phyloP scores from a whole-genome alignment of 2,113 vertebrate species.

The Phaetusa simplex region DNA sequence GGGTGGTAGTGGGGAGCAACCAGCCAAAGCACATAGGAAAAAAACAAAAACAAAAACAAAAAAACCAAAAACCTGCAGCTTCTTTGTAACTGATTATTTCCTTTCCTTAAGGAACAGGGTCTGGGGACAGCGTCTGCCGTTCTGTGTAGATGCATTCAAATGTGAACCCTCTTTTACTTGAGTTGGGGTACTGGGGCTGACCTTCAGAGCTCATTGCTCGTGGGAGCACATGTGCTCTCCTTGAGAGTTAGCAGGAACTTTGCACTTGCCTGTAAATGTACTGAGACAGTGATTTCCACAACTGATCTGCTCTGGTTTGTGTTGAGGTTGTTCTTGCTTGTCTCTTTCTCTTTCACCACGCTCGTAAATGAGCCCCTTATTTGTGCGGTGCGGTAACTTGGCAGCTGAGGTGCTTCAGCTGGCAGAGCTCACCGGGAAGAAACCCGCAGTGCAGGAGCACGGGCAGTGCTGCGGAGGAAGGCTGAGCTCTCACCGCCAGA shows the following conservation, averaged over 20 bases:
- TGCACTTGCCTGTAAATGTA: background rate
- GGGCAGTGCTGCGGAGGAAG: background rate
- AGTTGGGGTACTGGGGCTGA: background rate
- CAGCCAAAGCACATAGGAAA: background rate
- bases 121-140: background rate
- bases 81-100: background rate
- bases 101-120: background rate
- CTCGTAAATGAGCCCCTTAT: background rate
- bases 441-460: fast-evolving
- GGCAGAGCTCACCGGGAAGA: background rate
- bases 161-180: background rate
- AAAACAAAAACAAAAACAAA: no score
- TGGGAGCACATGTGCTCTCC: fast-evolving
- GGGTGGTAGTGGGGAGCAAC: background rate
- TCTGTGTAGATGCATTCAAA: background rate
- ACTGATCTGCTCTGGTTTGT: background rate
- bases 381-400: background rate
- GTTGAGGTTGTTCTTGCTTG: background rate
- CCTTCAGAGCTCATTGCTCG: background rate
- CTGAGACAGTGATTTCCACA: background rate
- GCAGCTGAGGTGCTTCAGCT: background rate
- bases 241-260: background rate
- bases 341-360: background rate
- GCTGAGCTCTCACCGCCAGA: background rate
- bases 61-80: background rate